phyloP scores from a whole-genome alignment of 1,140 invertebrate species.

The Drosophila willistoni region DNA sequence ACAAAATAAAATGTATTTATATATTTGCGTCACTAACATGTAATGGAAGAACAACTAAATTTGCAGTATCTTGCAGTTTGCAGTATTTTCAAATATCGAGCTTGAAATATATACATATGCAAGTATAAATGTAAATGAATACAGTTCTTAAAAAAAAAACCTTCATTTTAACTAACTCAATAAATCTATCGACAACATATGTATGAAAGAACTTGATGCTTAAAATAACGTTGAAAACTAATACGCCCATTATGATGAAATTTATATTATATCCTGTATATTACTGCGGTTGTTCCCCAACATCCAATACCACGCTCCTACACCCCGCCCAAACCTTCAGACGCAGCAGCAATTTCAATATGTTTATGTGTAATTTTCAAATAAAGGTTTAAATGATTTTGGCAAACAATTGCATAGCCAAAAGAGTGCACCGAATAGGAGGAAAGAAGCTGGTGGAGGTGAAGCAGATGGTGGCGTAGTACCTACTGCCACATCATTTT shows the following conservation, averaged over 20 bases:
- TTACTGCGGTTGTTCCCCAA: constrained; percentile 28
- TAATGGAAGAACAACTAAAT: no score
- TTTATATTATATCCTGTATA: constrained; percentile 4
- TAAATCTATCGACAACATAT: no score
- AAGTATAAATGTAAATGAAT: no score
- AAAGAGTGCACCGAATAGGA: not conserved
- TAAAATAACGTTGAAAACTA: not conserved
- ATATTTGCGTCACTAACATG: no score
- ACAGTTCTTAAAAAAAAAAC: no score
- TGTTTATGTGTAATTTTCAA: constrained; percentile 80
- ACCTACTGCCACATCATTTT: constrained; percentile 16
- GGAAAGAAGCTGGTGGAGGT: not conserved
- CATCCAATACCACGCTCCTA: no score
- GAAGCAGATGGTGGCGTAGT: not conserved
- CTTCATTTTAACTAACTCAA: no score
- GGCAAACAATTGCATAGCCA: constrained; percentile 69
- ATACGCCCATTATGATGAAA: not conserved
- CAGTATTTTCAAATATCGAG: no score
- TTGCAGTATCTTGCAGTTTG: no score
- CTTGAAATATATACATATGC: no score
- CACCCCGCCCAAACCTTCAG: not conserved
- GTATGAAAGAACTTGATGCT: no score
- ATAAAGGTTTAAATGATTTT: constrained; percentile 79
- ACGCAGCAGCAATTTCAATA: constrained; percentile 48
- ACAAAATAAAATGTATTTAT: no score